Evolutionary conservation across 2,113 vertebrate species (phyloP).

Genomic region (Passer montanus): DNA sequence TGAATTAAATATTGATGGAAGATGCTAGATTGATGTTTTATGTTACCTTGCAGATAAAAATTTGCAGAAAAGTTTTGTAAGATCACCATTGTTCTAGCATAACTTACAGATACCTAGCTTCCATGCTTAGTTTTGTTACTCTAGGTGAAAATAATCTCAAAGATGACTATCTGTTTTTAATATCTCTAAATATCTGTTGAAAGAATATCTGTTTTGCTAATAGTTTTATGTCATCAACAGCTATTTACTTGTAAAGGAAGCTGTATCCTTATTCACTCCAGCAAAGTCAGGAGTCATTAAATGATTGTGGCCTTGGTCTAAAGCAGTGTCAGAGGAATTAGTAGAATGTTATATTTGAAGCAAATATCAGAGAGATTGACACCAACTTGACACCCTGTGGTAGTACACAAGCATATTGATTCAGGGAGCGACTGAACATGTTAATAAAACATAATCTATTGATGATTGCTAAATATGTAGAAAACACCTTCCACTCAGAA

Average conservation of each 20-base stretch:
- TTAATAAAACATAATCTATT: background rate
- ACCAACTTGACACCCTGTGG: background rate
- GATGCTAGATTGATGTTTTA: background rate
- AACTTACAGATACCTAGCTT: background rate
- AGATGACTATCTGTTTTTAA: background rate
- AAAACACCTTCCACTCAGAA: background rate
- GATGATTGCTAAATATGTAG: background rate
- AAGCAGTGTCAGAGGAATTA: background rate
- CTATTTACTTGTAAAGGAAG: background rate
- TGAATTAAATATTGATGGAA: background rate
- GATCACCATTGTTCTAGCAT: background rate
- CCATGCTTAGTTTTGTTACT: background rate
- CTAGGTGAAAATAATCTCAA: background rate
- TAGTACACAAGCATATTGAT: background rate
- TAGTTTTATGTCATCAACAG: background rate
- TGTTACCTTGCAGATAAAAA: background rate
- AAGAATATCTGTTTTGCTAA: background rate
- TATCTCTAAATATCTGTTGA: background rate
- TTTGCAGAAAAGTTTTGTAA: background rate
- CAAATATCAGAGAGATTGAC: background rate
- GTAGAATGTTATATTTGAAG: background rate
- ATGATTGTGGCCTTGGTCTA: background rate
- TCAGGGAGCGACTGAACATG: background rate
- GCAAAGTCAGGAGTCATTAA: background rate
- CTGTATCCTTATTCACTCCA: background rate